phyloP scores from a whole-genome alignment of 1,140 invertebrate species.

The Pachyrhynchus sulphureomaculatus region DNA sequence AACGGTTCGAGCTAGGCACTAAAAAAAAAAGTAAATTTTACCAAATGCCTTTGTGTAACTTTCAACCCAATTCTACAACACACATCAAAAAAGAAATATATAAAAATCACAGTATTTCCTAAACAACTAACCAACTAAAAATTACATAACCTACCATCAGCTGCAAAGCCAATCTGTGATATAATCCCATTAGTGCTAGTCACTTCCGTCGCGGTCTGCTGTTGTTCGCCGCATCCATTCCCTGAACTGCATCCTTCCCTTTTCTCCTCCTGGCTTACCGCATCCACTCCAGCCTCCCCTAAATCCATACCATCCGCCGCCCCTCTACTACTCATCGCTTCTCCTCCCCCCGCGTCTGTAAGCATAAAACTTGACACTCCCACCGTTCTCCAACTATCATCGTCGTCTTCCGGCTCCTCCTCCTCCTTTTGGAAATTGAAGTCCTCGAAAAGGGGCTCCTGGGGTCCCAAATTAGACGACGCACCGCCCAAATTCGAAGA shows the following conservation, averaged over 20 bases:
- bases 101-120: no score
- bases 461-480: slow-evolving; percentile 40
- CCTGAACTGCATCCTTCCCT: background rate
- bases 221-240: background rate
- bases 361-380: slow-evolving; percentile 49
- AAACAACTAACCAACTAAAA: no score
- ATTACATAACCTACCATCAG: slow-evolving; percentile 32
- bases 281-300: slow-evolving; percentile 32
- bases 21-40: slow-evolving; percentile 20
- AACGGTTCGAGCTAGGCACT: slow-evolving; percentile 31
- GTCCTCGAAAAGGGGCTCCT: background rate
- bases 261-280: slow-evolving; percentile 8
- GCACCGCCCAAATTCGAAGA: no score
- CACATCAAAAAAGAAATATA: no score
- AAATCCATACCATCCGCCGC: slow-evolving; percentile 2
- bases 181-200: slow-evolving; percentile 42
- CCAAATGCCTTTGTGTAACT: no score
- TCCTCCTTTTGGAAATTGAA: background rate
- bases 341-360: slow-evolving; percentile 39
- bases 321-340: background rate
- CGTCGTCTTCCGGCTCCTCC: background rate
- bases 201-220: slow-evolving; percentile 11
- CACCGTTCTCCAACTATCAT: slow-evolving; percentile 35
- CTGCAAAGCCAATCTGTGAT: slow-evolving; percentile 40
- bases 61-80: no score